phyloP scores from a whole-genome alignment of 1,140 invertebrate genomes.

The Trichomalopsis sarcophagae region DNA sequence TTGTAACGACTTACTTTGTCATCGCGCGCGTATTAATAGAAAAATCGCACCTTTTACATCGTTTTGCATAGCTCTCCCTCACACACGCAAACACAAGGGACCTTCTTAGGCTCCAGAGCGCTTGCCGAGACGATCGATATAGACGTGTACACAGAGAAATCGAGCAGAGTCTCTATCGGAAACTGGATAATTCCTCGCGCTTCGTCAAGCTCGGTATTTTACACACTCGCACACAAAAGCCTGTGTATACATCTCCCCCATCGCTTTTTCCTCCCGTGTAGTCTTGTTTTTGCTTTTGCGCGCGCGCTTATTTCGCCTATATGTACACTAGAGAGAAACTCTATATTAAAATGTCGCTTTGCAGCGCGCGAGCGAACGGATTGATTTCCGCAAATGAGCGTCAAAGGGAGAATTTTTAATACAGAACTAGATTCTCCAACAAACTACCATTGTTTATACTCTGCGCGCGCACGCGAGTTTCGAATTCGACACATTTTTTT shows the following conservation, averaged over 20 bases:
- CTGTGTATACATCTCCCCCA: background rate
- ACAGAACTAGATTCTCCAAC: background rate
- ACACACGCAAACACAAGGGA: too few species aligned
- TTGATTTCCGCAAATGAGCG: slow-evolving; percentile 28
- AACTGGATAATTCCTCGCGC: slow-evolving; percentile 21
- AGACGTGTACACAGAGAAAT: background rate
- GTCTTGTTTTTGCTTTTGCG: background rate
- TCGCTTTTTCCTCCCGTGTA: background rate
- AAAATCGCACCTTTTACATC: too few species aligned
- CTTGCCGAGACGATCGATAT: background rate
- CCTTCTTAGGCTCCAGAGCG: background rate
- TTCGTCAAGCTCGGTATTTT: background rate
- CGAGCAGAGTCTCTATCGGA: slow-evolving; percentile 7
- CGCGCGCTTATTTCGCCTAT: background rate
- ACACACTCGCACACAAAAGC: background rate
- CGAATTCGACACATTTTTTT: slow-evolving; percentile 49
- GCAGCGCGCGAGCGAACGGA: background rate
- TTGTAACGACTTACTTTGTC: too few species aligned
- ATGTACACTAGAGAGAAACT: background rate
- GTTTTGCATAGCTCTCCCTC: too few species aligned
- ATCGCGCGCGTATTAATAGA: too few species aligned
- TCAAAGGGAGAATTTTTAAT: slow-evolving; percentile 25
- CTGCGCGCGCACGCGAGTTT: background rate
- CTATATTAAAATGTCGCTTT: slow-evolving; percentile 38
- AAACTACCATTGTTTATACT: background rate